phyloP scores from a whole-genome alignment of 2,888 invertebrate genomes.

The Aproaerema taeniolella region DNA sequence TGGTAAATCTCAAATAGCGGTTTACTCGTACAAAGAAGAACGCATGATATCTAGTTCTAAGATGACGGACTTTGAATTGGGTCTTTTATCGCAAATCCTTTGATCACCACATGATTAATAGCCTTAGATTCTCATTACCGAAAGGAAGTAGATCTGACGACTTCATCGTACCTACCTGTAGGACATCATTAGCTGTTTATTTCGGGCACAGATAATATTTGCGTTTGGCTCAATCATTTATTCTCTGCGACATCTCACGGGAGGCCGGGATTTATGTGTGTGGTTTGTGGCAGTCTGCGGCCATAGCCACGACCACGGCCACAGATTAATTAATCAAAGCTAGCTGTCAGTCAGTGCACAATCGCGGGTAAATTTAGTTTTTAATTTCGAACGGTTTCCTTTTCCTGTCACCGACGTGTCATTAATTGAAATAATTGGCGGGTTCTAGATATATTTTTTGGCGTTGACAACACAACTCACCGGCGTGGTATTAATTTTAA shows the following conservation, averaged over 20 bases:
- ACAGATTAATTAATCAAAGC: slow-evolving; percentile 74
- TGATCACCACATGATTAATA: slow-evolving; percentile 6
- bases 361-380: slow-evolving; percentile 58
- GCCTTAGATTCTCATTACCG: slow-evolving; percentile 59
- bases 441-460: slow-evolving; percentile 54
- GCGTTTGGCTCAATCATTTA: slow-evolving; percentile 70
- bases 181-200: slow-evolving; percentile 70
- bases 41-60: too few species aligned
- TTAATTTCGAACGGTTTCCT: slow-evolving; percentile 43
- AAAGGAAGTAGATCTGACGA: slow-evolving; percentile 58
- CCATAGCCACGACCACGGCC: slow-evolving; percentile 12
- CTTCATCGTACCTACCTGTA: slow-evolving; percentile 72
- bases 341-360: slow-evolving; percentile 68
- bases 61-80: too few species aligned
- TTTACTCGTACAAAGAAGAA: too few species aligned
- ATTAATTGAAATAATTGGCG: slow-evolving; percentile 76
- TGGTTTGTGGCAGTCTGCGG: too few species aligned
- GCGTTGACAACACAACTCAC: slow-evolving; percentile 49
- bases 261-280: slow-evolving; percentile 67
- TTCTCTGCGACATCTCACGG: slow-evolving; percentile 67
- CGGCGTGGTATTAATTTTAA: slow-evolving; percentile 34
- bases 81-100: too few species aligned
- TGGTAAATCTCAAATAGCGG: too few species aligned
- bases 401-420: slow-evolving; percentile 69
- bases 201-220: slow-evolving; percentile 64